Percentiles rank a stretch among this genome's conserved stretches.
These are phyloP conservation scores for Pseudomugil gertrudae DNA, from an alignment of 2,797 vertebrate genomes.

Conservation along the genomic window DNA sequence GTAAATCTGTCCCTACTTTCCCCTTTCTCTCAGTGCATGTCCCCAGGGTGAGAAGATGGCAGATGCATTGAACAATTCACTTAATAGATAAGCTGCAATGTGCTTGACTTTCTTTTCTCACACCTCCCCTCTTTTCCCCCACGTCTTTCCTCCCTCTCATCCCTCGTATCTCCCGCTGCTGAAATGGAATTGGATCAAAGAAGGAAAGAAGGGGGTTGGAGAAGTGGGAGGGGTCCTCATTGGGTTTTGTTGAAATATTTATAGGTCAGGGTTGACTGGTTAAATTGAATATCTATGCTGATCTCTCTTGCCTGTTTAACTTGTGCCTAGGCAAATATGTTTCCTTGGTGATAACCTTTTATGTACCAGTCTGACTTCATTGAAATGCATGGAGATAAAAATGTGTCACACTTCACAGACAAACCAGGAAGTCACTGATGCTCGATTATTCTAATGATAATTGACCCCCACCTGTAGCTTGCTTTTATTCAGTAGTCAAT, in stretches of 20 bases:
- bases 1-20: slow-evolving; percentile 88
- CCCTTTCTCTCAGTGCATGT: slow-evolving; percentile 46
- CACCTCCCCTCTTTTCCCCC: slow-evolving; percentile 55
- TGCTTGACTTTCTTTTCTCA: slow-evolving; percentile 91
- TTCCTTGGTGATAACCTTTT: slow-evolving; percentile 99
- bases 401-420: slow-evolving; percentile 96
- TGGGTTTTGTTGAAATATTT: slow-evolving; percentile 99
- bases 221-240: slow-evolving; percentile 85
- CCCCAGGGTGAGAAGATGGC: slow-evolving; percentile 88
- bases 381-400: slow-evolving; percentile 99
- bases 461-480: slow-evolving; percentile 99
- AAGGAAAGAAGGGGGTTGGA: slow-evolving; percentile 62
- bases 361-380: slow-evolving; percentile 99
- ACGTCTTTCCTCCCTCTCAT: slow-evolving; percentile 62
- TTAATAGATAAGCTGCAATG: slow-evolving; percentile 96
- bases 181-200: slow-evolving; percentile 99
- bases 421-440: slow-evolving; percentile 89
- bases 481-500: slow-evolving; percentile 96
- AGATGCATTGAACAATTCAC: slow-evolving; percentile 96
- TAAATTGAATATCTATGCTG: slow-evolving; percentile 99
- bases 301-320: slow-evolving; percentile 99
- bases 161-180: slow-evolving; percentile 87
- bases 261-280: slow-evolving; percentile 99
- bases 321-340: slow-evolving; percentile 99
- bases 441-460: slow-evolving; percentile 99